Percentiles rank a stretch among this genome's conserved stretches.
Evolutionary conservation across 2,797 vertebrate genomes (phyloP).

Genomic region (Thunnus albacares): DNA sequence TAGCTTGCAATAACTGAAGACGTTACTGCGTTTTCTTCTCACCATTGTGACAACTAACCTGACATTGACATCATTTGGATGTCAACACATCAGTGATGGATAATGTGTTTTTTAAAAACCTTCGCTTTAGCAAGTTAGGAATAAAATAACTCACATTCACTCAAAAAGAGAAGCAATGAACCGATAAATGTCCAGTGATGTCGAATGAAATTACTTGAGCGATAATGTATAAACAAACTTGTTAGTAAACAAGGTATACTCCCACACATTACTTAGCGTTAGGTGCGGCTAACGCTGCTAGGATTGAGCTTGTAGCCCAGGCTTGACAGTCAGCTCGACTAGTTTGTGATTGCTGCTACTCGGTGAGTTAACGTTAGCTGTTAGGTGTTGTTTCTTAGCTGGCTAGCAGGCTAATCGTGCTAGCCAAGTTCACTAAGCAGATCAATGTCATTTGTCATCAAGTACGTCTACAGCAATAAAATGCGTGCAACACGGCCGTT

Average conservation of each 20-base stretch:
- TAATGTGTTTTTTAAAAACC: background rate
- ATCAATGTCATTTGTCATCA: constrained; percentile 67
- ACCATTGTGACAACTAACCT: background rate
- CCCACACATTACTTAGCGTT: background rate
- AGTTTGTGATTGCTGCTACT: constrained; percentile 17
- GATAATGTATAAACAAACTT: constrained; percentile 68
- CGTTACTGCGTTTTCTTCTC: background rate
- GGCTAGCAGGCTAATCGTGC: constrained; percentile 28
- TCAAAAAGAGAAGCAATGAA: background rate
- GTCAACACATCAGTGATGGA: background rate
- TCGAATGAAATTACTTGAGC: constrained; percentile 19
- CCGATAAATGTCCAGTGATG: constrained; percentile 5
- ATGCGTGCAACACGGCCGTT: background rate
- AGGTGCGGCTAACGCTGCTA: constrained; percentile 4
- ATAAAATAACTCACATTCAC: background rate
- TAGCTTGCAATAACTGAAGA: background rate
- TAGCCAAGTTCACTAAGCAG: constrained; percentile 65
- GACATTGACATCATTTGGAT: background rate
- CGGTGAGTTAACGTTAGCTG: constrained; percentile 12
- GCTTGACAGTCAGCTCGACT: background rate
- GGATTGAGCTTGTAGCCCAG: constrained; percentile 7
- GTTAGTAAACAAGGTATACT: constrained; percentile 15
- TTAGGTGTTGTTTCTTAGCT: constrained; percentile 42
- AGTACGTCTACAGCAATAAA: background rate
- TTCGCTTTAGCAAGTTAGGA: background rate